Evolutionary conservation across 2,113 vertebrate genomes (phyloP).

Genomic region (Potamarius usumacintae): DNA sequence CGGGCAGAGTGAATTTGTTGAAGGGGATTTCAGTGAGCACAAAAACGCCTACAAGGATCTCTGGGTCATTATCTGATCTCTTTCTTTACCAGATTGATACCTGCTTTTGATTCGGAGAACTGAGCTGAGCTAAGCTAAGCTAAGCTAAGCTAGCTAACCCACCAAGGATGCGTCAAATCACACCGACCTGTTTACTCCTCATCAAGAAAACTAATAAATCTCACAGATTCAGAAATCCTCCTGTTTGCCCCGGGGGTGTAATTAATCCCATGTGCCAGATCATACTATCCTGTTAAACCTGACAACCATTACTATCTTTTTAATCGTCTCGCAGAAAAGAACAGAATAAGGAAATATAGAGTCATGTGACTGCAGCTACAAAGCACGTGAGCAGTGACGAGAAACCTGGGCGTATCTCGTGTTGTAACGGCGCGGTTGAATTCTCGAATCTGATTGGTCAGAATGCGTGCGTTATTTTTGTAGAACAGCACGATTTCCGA

Average conservation of each 20-base stretch:
- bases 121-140: not conserved
- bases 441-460: not conserved
- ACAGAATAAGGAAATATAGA: constrained; percentile 46
- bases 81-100: not conserved
- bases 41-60: not conserved
- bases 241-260: too few relatives aligned
- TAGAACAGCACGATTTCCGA: not conserved
- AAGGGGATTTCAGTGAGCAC: not conserved
- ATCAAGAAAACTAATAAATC: not conserved
- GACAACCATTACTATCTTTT: not conserved
- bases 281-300: not conserved
- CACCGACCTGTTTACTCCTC: not conserved
- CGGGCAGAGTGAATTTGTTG: not conserved
- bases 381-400: constrained; percentile 53
- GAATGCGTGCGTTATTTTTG: not conserved
- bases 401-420: constrained; percentile 40
- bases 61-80: not conserved
- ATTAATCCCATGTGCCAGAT: not conserved
- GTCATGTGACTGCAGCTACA: constrained; percentile 69
- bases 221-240: not conserved
- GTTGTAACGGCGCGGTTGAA: too few relatives aligned
- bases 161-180: not conserved
- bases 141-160: too few relatives aligned
- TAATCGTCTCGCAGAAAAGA: not conserved
- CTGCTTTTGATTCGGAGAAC: not conserved